These are phyloP conservation scores for Grus americana DNA, from an alignment of 2,113 vertebrate genomes.

Conservation along the genomic window DNA sequence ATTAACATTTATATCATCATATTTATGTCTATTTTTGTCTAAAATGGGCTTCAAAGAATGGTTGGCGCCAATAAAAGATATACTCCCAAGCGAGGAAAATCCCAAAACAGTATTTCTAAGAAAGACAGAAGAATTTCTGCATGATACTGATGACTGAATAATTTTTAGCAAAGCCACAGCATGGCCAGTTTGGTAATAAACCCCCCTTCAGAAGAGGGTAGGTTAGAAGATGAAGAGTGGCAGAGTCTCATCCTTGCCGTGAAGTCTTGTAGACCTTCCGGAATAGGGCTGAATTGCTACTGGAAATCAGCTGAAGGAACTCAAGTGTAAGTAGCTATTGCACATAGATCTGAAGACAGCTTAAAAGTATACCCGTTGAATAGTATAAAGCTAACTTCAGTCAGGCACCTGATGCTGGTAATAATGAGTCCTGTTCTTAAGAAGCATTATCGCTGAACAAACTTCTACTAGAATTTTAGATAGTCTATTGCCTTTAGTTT, in stretches of 20 bases:
- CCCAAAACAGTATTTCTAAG: neutral
- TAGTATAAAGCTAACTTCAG: neutral
- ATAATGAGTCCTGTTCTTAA: neutral
- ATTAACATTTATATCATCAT: neutral
- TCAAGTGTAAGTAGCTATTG: neutral
- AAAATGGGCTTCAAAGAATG: neutral
- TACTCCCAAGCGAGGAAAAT: neutral
- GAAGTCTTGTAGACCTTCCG: neutral
- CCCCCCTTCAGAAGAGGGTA: neutral
- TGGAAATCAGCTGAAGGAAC: neutral
- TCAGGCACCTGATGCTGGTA: neutral
- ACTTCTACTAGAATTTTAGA: neutral
- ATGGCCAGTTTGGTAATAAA: neutral
- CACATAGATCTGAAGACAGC: neutral
- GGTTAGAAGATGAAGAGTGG: neutral
- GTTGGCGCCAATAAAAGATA: neutral
- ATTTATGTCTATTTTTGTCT: neutral
- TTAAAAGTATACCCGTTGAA: neutral
- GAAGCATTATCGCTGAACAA: neutral
- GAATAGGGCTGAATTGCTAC: neutral
- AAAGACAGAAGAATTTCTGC: neutral
- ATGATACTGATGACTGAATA: neutral
- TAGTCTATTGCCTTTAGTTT: neutral
- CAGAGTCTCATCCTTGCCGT: neutral
- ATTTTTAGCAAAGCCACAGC: neutral